Evolutionary conservation across 2,113 vertebrate genomes (phyloP).

Genomic region (Steatornis caripensis): DNA sequence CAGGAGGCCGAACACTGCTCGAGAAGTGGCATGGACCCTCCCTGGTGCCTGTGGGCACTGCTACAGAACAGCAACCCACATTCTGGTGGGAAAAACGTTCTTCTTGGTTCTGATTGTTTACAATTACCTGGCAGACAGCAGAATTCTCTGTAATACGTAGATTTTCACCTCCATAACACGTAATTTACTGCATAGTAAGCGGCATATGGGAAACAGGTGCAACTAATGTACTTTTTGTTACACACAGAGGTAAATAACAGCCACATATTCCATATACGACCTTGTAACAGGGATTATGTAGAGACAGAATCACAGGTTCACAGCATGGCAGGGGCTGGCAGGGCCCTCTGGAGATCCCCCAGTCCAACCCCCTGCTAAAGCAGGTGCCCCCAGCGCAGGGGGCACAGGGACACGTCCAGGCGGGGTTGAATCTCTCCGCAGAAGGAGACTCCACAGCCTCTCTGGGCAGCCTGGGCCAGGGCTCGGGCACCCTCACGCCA

Average conservation of each 20-base stretch:
- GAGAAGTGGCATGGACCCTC: background rate
- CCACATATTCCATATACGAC: background rate
- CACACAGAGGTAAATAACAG: background rate
- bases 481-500: too few relatives aligned
- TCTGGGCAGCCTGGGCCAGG: too few relatives aligned
- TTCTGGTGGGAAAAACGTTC: background rate
- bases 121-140: background rate
- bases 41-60: background rate
- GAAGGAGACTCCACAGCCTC: too few relatives aligned
- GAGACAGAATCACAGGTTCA: too few relatives aligned
- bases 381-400: too few relatives aligned
- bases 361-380: too few relatives aligned
- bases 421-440: too few relatives aligned
- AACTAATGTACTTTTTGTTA: background rate
- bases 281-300: background rate
- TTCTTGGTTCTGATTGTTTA: rapidly evolving
- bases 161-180: background rate
- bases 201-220: background rate
- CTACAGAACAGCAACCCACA: background rate
- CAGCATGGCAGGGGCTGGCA: too few relatives aligned
- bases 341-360: too few relatives aligned
- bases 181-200: background rate
- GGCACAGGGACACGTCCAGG: too few relatives aligned
- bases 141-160: background rate
- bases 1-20: background rate